Evolutionary conservation across 2,113 vertebrate species (phyloP).

Genomic region (Eolophus roseicapilla): DNA sequence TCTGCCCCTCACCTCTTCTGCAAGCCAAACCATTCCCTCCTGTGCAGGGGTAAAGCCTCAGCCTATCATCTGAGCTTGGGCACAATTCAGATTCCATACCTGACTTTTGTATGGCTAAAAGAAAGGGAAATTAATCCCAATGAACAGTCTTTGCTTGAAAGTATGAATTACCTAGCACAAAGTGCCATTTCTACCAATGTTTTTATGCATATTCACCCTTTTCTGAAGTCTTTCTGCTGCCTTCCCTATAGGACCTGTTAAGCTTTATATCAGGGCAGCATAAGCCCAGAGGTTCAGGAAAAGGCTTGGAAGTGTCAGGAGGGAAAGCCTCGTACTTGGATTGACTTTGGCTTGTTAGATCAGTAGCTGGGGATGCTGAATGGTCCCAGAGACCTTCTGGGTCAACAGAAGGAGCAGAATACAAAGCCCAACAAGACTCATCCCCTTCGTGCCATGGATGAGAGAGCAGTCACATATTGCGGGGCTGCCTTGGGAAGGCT

Average conservation of each 20-base stretch:
- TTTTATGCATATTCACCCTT: not conserved
- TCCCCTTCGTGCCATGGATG: rapidly evolving
- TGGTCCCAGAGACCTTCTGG: not conserved
- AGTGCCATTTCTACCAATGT: not conserved
- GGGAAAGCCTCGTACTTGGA: not conserved
- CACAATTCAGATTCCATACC: not conserved
- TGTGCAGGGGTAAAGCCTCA: not conserved
- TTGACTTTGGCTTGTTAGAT: not conserved
- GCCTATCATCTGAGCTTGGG: not conserved
- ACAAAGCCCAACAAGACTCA: not conserved
- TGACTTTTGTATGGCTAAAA: not conserved
- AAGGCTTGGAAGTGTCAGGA: not conserved
- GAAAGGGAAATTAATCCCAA: not conserved
- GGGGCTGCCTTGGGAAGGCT: not conserved
- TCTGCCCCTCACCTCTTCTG: not conserved
- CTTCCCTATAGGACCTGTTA: not conserved
- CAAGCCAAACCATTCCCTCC: not conserved
- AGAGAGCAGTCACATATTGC: not conserved
- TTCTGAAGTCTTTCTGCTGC: not conserved
- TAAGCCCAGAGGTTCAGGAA: not conserved
- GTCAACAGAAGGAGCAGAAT: not conserved
- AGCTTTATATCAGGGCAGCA: not conserved
- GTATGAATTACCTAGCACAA: not conserved
- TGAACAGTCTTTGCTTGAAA: not conserved
- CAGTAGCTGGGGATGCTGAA: not conserved